Percentiles rank a stretch among this genome's conserved stretches.
Evolutionary conservation across 2,797 vertebrate genomes (phyloP).

Genomic region (Orientallactaga sibirica): DNA sequence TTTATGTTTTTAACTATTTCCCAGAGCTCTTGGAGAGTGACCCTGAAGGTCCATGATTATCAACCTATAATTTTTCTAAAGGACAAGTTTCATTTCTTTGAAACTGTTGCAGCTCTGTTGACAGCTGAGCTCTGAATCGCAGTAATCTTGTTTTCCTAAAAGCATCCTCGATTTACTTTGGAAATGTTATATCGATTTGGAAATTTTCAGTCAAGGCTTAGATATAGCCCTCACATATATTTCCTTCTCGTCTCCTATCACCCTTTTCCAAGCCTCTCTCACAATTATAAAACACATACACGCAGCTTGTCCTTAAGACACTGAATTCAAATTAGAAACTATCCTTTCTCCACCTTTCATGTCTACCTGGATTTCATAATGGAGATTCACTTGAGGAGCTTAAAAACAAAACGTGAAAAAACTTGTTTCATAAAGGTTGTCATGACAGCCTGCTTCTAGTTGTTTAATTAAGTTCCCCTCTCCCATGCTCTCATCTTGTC

Average conservation of each 20-base stretch:
- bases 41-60: neutral
- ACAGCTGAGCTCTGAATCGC: neutral
- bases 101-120: slow-evolving; percentile 23
- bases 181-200: neutral
- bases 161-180: neutral
- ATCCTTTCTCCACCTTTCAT: neutral
- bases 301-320: neutral
- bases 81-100: neutral
- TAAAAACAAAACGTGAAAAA: slow-evolving; percentile 26
- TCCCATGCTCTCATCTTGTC: neutral
- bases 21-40: neutral
- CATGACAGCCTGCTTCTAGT: slow-evolving; percentile 3
- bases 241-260: neutral
- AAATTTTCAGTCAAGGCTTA: neutral
- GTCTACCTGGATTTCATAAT: neutral
- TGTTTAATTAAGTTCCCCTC: neutral
- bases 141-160: neutral
- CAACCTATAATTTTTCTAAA: slow-evolving; percentile 4
- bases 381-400: neutral
- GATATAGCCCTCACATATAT: neutral
- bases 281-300: neutral
- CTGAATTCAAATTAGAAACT: neutral
- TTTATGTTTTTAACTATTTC: neutral
- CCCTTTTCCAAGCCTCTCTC: neutral
- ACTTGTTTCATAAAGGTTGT: neutral